Conservation (phyloP, 2,113 vertebrate species). For the Ptilorrhoa leucosticta region DNA sequence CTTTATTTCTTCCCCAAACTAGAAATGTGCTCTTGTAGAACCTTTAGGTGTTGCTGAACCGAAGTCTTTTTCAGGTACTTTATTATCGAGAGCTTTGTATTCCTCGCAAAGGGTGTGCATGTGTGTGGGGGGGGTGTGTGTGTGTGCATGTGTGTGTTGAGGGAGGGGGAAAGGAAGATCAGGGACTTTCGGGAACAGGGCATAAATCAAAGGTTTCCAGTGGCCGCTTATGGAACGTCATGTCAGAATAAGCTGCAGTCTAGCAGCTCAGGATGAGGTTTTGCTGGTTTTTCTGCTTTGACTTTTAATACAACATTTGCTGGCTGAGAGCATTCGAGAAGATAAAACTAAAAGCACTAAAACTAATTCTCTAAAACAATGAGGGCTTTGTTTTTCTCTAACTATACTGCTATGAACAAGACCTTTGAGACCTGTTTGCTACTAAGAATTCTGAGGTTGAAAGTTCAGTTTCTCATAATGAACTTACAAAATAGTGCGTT, state of each 20-base stretch:
- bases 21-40: background rate
- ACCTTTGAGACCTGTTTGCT: background rate
- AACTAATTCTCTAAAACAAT: background rate
- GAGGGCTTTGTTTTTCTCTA: constrained; percentile 9
- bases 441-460: background rate
- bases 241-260: constrained; percentile 1
- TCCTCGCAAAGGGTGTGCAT: background rate
- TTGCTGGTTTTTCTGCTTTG: background rate
- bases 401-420: background rate
- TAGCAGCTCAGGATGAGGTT: background rate
- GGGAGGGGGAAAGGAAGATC: background rate
- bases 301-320: background rate
- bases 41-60: background rate
- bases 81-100: background rate
- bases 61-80: background rate
- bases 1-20: background rate
- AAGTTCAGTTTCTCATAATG: background rate
- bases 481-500: background rate
- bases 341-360: constrained; percentile 1
- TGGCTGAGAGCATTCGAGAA: background rate
- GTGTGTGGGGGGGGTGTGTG: too few species aligned
- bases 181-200: background rate
- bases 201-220: background rate
- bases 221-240: rapidly evolving
- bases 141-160: background rate